Percentiles rank a stretch among this genome's conserved stretches.
Conservation (phyloP, 23 tunicate species). For the Diplosoma virens region DNA sequence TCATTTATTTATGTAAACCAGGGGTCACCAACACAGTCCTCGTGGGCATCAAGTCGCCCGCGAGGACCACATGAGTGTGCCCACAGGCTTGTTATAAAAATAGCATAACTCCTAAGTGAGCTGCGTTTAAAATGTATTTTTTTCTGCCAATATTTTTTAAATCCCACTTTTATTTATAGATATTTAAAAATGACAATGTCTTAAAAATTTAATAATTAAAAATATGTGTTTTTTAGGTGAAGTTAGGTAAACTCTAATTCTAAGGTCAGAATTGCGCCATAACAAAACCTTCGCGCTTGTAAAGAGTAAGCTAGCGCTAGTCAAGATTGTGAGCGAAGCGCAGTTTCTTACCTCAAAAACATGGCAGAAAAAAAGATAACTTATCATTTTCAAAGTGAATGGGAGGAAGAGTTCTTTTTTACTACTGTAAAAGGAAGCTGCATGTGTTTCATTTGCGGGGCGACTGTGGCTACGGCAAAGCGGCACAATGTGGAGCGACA, state of each 20-base stretch:
- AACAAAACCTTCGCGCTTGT: background rate
- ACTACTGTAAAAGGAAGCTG: constrained; percentile 13
- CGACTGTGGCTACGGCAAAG: background rate
- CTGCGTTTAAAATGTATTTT: background rate
- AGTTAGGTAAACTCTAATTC: background rate
- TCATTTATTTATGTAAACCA: too few relatives aligned
- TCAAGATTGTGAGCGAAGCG: background rate
- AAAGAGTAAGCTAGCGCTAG: background rate
- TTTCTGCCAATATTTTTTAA: too few relatives aligned
- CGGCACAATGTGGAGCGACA: background rate
- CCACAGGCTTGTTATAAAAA: background rate
- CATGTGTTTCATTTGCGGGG: background rate
- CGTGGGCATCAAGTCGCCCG: background rate
- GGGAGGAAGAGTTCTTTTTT: background rate
- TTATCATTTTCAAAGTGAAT: background rate
- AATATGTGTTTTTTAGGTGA: background rate
- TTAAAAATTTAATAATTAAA: background rate
- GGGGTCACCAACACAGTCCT: background rate
- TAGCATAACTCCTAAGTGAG: background rate
- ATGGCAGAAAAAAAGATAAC: background rate
- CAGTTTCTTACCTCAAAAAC: background rate
- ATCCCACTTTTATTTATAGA: background rate
- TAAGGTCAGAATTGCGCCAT: background rate
- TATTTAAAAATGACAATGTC: background rate
- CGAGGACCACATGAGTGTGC: background rate